These are phyloP conservation scores for Neopipo cinnamomea DNA, from an alignment of 2,113 vertebrate genomes.

Conservation along the genomic window DNA sequence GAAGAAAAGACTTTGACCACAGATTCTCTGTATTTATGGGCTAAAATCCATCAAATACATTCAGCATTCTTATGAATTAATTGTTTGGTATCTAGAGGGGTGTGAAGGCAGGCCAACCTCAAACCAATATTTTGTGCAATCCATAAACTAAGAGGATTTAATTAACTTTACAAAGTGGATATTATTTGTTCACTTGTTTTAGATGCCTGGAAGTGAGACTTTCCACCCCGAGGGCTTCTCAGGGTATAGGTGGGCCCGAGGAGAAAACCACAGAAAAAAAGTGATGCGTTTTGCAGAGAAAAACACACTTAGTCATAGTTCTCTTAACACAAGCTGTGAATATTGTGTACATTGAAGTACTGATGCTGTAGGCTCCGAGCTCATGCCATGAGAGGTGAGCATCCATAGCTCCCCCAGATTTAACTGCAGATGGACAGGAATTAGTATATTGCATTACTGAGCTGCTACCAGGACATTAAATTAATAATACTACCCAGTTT, in stretches of 20 bases:
- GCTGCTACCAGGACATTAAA: neutral
- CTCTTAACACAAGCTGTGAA: neutral
- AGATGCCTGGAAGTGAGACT: neutral
- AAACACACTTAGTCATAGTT: neutral
- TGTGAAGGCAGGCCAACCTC: neutral
- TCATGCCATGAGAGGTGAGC: neutral
- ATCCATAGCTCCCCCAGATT: neutral
- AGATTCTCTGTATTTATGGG: neutral
- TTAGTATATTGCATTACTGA: neutral
- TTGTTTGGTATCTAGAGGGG: neutral
- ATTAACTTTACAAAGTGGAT: neutral
- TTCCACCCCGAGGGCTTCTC: neutral
- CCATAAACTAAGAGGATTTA: neutral
- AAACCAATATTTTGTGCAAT: neutral
- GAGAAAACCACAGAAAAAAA: neutral
- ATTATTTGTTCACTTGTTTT: neutral
- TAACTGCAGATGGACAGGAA: neutral
- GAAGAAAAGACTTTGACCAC: neutral
- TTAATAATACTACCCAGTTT: neutral
- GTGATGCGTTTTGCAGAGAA: neutral
- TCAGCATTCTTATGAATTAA: neutral
- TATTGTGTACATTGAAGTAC: neutral
- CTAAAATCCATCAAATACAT: neutral
- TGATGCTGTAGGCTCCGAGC: neutral
- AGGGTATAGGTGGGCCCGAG: accelerated